Evolutionary conservation across 2,113 vertebrate genomes (phyloP), one percentile per base, ranked within the genome.

Genomic region (Cacatua alba): DNA sequence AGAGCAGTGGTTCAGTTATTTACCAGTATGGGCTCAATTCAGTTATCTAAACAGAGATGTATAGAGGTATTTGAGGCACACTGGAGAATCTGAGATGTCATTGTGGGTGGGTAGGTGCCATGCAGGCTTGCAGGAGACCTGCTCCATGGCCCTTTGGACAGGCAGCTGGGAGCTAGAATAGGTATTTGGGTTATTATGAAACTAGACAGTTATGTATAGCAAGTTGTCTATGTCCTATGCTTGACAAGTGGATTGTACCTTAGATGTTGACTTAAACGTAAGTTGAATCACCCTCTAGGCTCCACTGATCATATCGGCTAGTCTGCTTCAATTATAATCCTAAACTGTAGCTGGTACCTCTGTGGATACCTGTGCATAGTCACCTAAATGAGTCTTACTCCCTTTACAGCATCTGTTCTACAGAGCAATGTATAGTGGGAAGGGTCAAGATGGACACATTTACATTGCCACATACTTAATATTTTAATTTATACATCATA

Each of bases 391-490:
- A 0, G 0, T 23, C 41, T 70, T 79, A n/a, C 16, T 57, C 24
- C 24, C 11, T 82, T 28, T 41, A 9, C 26, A 21, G n/a, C 11
- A 51, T 74, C 33, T 48, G 20, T 13, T 77, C n/a, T 39, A 20
- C 41, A 75, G 41, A 60, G 7, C 39, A 62, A 20, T 0, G 0
- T 44, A 51, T 9, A 43, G 35, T 9, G 24, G 35, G 51, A 71
- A 60, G 13, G 28, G 37, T 37, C 0, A 0, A 81, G 44, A 17
- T 49, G 39, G 31, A 10, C 43, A 13, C 0, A 0, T 43, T 37
- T 44, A 20, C 5, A 1, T 46, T 78, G 10, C 44, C 11, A 35
- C 17, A 6, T 13, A 16, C 44, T 11, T 53, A 33, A 31, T 48
- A 70, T 69, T 88, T 51, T 82, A 51, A 39, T 82, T 59, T 71